Percentiles rank a stretch among this genome's conserved stretches.
Evolutionary conservation across 2,113 vertebrate species (phyloP).

Genomic region (Micronisus gabar): DNA sequence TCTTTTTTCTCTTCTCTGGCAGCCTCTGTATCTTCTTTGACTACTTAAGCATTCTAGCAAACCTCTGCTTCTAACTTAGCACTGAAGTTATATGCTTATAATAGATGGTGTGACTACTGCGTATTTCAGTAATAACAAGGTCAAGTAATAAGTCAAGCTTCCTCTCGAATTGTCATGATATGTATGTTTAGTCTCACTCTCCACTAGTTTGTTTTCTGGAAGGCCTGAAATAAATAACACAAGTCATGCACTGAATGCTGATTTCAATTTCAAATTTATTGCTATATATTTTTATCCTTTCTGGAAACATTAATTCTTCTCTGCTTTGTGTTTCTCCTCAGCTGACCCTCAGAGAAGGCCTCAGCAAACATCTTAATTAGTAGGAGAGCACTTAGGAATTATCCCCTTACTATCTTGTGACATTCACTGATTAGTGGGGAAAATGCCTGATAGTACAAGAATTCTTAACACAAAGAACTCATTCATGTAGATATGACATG

Average conservation of each 20-base stretch:
- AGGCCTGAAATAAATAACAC: not conserved
- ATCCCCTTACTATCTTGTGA: not conserved
- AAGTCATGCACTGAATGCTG: not conserved
- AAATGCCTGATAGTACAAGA: not conserved
- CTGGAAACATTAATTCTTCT: not conserved
- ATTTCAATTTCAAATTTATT: not conserved
- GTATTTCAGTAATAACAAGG: not conserved
- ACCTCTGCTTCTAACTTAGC: not conserved
- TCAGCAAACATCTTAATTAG: not conserved
- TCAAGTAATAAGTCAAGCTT: not conserved
- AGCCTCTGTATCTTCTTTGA: not conserved
- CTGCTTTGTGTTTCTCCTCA: not conserved
- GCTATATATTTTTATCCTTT: not conserved
- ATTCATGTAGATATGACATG: not conserved
- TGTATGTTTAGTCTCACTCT: not conserved
- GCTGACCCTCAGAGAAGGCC: not conserved
- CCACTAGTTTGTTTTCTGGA: not conserved
- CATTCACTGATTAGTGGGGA: not conserved
- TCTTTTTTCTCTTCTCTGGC: not conserved
- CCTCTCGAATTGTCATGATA: not conserved
- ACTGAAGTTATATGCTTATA: not conserved
- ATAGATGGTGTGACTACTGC: not conserved
- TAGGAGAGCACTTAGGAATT: not conserved
- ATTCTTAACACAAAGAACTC: not conserved
- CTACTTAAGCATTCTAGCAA: not conserved